A percentile compares a stretch with the other conserved stretches of the same genome.
Evolutionary conservation across 2,797 vertebrate species (phyloP).

Genomic region (Buceros bicornis): DNA sequence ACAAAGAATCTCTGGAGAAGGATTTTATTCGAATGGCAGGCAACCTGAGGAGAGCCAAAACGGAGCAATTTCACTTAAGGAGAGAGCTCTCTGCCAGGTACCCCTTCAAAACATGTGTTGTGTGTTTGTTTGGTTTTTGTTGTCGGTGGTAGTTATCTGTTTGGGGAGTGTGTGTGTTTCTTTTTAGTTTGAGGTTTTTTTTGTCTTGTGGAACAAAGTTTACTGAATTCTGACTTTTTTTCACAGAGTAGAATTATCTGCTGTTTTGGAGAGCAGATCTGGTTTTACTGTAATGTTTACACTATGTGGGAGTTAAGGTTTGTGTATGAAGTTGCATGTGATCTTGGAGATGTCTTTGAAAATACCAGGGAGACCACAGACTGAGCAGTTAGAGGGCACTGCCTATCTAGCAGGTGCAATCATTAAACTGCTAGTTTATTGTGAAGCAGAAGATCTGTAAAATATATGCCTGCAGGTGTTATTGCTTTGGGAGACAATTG

Average conservation of each 20-base stretch:
- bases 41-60: conserved; percentile 86
- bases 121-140: not conserved
- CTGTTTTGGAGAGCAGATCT: not conserved
- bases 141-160: not conserved
- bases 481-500: not conserved
- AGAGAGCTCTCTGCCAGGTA: conserved; percentile 87
- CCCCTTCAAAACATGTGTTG: not conserved
- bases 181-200: no score
- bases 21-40: conserved; percentile 86
- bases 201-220: not conserved
- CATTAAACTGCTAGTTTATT: not conserved
- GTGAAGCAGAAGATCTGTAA: not conserved
- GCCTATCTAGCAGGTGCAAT: not conserved
- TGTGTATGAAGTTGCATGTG: not conserved
- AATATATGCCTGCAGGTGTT: not conserved
- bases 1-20: conserved; percentile 86
- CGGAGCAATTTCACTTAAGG: conserved; percentile 85
- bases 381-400: not conserved
- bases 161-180: not conserved
- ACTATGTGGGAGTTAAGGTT: not conserved
- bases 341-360: not conserved
- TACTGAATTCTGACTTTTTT: not conserved
- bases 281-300: not conserved
- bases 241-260: not conserved
- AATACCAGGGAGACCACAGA: not conserved